phyloP scores from a whole-genome alignment of 2,797 vertebrate species.

The Oceanodroma leucorhoa region DNA sequence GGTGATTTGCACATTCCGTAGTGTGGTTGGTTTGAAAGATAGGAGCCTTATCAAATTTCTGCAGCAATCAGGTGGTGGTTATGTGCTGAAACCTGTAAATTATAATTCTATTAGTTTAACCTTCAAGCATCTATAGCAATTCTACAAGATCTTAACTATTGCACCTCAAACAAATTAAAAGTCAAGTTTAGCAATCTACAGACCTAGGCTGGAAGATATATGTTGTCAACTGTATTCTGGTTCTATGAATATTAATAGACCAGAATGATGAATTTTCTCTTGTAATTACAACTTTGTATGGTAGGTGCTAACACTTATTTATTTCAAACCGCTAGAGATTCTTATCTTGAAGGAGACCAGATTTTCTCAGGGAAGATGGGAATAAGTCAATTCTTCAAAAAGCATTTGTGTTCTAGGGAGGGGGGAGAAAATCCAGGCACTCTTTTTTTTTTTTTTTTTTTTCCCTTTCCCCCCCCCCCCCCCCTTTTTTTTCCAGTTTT shows the following conservation, averaged over 20 bases:
- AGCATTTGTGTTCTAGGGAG: not conserved
- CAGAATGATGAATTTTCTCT: not conserved
- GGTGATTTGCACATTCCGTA: not conserved
- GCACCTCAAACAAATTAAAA: not conserved
- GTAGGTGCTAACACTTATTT: not conserved
- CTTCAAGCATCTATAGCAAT: not conserved
- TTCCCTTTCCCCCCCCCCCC: not conserved
- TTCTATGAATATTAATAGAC: not conserved
- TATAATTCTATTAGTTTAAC: not conserved
- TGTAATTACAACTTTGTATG: not conserved
- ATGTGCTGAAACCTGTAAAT: not conserved
- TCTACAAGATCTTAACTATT: not conserved
- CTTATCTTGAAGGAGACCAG: not conserved
- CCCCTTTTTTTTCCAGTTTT: not conserved
- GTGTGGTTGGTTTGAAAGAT: not conserved
- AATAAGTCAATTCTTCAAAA: not conserved
- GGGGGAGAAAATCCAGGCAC: fast-evolving
- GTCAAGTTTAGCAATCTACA: not conserved
- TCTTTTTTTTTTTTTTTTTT: not conserved
- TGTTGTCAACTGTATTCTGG: not conserved
- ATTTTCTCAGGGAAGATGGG: not conserved
- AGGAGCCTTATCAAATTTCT: constrained; percentile 22
- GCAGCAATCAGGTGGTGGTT: not conserved
- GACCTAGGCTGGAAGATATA: not conserved
- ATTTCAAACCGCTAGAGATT: not conserved